These are phyloP conservation scores for Patella caerulea DNA, from an alignment of 2,888 invertebrate species.

Conservation along the genomic window DNA sequence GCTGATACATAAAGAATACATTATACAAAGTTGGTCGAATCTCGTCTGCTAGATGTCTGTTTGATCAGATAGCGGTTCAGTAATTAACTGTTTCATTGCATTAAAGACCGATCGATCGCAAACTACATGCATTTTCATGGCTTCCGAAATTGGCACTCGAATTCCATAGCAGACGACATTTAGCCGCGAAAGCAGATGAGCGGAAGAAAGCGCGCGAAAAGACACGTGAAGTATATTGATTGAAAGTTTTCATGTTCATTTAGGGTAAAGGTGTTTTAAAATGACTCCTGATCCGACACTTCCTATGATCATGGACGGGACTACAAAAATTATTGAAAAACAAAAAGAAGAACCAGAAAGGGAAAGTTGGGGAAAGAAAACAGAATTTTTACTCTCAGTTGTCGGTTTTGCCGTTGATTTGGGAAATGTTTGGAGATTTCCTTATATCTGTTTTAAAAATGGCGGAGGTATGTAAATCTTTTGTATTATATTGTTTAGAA, in stretches of 20 bases:
- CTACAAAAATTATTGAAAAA: constrained; percentile 47
- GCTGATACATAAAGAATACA: background rate
- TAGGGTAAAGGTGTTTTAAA: background rate
- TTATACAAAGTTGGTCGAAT: constrained; percentile 3
- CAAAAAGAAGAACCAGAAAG: constrained; percentile 66
- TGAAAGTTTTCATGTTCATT: no score
- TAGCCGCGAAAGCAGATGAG: constrained; percentile 17
- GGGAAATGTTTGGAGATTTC: constrained; percentile 92
- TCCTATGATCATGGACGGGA: constrained; percentile 46
- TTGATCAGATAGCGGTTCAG: background rate
- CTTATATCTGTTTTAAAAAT: constrained; percentile 94
- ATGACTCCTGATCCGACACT: constrained; percentile 42
- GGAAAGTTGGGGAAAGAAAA: constrained; percentile 92
- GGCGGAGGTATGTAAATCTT: constrained; percentile 88
- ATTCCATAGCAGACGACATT: constrained; percentile 14
- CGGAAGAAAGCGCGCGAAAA: constrained; percentile 25
- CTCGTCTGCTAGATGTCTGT: background rate
- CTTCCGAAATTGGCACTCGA: constrained; percentile 23
- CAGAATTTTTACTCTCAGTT: constrained; percentile 95
- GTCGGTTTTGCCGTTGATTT: constrained; percentile 98
- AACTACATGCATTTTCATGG: constrained; percentile 29
- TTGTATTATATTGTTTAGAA: no score
- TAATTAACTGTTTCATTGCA: constrained; percentile 26
- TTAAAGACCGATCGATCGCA: constrained; percentile 14
- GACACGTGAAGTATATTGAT: background rate